Evolutionary conservation across 2,797 vertebrate species (phyloP).

Genomic region (Scleropages formosus): DNA sequence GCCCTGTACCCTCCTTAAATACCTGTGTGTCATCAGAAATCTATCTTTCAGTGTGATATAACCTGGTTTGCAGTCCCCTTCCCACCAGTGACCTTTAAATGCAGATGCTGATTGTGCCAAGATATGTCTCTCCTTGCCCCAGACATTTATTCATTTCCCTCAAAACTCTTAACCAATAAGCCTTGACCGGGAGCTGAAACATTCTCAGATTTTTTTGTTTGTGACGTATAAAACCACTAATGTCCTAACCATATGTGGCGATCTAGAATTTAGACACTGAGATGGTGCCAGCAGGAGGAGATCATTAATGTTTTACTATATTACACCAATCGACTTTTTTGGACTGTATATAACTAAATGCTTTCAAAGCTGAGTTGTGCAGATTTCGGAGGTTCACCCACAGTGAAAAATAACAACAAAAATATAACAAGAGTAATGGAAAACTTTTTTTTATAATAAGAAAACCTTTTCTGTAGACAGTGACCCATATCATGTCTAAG

Average conservation of each 20-base stretch:
- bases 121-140: not conserved
- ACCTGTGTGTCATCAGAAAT: no score
- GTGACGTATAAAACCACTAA: not conserved
- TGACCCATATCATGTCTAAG: no score
- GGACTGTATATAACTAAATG: not conserved
- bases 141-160: not conserved
- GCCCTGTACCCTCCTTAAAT: no score
- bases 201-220: not conserved
- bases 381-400: no score
- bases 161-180: not conserved
- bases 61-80: not conserved
- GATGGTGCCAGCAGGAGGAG: constrained; percentile 22
- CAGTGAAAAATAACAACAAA: no score
- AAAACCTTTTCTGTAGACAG: no score
- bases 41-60: no score
- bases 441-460: no score
- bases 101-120: not conserved
- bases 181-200: not conserved
- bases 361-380: not conserved
- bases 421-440: no score
- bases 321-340: not conserved
- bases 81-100: not conserved
- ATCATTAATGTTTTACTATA: not conserved
- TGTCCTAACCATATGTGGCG: not conserved
- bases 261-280: constrained; percentile 24